Percentiles rank a stretch among this genome's conserved stretches.
Evolutionary conservation across 1,140 invertebrate species (phyloP).

Genomic region (Campoletis sonorensis): DNA sequence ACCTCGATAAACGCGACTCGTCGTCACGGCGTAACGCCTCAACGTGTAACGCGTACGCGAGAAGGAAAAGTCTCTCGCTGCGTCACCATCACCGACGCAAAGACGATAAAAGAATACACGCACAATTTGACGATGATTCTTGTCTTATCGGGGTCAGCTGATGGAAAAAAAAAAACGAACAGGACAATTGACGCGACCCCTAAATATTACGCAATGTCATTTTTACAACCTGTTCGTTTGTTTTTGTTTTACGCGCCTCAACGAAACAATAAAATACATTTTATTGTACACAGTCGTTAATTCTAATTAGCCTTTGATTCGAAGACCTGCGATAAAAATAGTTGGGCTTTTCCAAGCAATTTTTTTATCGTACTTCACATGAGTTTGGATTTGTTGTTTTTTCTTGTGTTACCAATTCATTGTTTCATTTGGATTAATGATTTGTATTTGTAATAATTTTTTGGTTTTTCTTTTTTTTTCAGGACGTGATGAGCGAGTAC

Average conservation of each 20-base stretch:
- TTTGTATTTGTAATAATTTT: too few species aligned
- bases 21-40: constrained; percentile 36
- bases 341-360: constrained; percentile 21
- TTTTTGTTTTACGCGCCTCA: constrained; percentile 40
- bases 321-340: not conserved
- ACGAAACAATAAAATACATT: constrained; percentile 25
- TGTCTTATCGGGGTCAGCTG: constrained; percentile 57
- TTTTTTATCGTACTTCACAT: too few species aligned
- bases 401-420: not conserved
- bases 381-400: not conserved
- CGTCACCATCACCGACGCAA: not conserved
- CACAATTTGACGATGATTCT: constrained; percentile 20
- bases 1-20: constrained; percentile 59
- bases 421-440: too few species aligned
- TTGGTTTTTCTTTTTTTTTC: constrained; percentile 58
- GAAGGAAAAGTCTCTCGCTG: not conserved
- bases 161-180: not conserved
- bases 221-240: constrained; percentile 22
- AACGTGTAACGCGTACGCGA: not conserved
- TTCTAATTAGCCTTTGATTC: constrained; percentile 32
- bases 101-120: not conserved
- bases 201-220: constrained; percentile 47
- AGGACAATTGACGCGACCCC: constrained; percentile 28
- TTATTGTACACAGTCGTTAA: constrained; percentile 38
- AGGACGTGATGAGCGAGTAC: constrained; percentile 84